Evolutionary conservation across 2,113 vertebrate species (phyloP).

Genomic region (Gallinago jamesoni): DNA sequence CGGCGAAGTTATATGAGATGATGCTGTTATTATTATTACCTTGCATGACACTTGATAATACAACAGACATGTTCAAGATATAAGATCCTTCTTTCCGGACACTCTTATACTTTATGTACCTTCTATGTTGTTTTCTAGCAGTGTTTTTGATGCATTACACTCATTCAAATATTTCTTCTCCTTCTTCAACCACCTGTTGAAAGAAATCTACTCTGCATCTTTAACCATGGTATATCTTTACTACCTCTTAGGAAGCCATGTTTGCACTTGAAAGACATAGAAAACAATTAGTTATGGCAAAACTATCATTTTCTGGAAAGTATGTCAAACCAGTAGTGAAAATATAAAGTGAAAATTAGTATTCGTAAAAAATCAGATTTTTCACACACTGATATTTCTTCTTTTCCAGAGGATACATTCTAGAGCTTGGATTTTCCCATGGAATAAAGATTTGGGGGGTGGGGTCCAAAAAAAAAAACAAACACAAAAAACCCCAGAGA

Average conservation of each 20-base stretch:
- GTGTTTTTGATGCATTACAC: background rate
- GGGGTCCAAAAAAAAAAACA: background rate
- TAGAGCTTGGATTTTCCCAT: background rate
- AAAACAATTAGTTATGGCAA: background rate
- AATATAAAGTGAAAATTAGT: background rate
- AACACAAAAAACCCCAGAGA: too few relatives aligned
- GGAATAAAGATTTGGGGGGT: background rate
- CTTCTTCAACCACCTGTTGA: background rate
- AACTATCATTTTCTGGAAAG: background rate
- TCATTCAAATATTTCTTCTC: background rate
- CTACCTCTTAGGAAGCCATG: background rate
- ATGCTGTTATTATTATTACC: background rate
- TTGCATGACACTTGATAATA: background rate
- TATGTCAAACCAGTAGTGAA: background rate
- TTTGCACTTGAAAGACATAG: background rate
- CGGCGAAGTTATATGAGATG: background rate
- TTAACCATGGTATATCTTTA: background rate
- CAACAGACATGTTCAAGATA: background rate
- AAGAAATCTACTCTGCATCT: background rate
- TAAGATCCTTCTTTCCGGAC: background rate
- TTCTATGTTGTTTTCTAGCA: background rate
- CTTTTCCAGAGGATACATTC: background rate
- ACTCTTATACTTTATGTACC: background rate
- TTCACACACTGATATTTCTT: background rate
- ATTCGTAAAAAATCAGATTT: background rate